Evolutionary conservation across 2,113 vertebrate species (phyloP).

Genomic region (Xiphias gladius): DNA sequence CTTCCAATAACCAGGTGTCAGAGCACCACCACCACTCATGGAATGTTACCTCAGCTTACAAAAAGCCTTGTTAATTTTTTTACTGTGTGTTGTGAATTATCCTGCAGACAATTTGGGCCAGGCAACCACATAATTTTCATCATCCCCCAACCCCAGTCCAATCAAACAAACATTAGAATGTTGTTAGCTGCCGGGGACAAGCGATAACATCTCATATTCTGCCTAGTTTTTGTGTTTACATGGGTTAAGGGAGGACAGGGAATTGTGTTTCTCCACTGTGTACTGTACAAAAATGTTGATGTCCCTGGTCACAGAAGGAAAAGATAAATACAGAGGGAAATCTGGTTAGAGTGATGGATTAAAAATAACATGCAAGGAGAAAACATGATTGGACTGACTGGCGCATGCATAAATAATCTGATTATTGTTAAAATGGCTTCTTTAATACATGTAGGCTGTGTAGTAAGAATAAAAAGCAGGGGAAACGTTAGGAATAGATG

Average conservation of each 20-base stretch:
- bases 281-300: conserved; percentile 43
- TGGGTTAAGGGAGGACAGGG: conserved; percentile 17
- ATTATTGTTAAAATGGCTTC: conserved; percentile 43
- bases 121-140: conserved; percentile 10
- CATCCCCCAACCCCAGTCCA: not conserved
- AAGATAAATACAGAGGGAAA: conserved; percentile 46
- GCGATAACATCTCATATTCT: conserved; percentile 14
- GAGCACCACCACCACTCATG: not conserved
- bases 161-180: conserved; percentile 58
- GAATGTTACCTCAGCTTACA: conserved; percentile 11
- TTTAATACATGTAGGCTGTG: conserved; percentile 29
- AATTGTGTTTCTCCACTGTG: conserved; percentile 53
- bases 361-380: conserved; percentile 41
- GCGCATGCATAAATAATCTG: conserved; percentile 31
- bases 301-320: conserved; percentile 34
- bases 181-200: conserved; percentile 44
- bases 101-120: conserved; percentile 7
- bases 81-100: conserved; percentile 44
- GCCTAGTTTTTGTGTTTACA: conserved; percentile 52
- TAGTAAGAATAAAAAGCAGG: not conserved
- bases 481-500: conserved; percentile 40
- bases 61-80: conserved; percentile 29
- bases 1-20: conserved; percentile 4
- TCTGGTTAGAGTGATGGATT: conserved; percentile 42
- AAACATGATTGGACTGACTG: conserved; percentile 40